phyloP scores from a whole-genome alignment of 2,888 invertebrate species.

The Spialia ferax region DNA sequence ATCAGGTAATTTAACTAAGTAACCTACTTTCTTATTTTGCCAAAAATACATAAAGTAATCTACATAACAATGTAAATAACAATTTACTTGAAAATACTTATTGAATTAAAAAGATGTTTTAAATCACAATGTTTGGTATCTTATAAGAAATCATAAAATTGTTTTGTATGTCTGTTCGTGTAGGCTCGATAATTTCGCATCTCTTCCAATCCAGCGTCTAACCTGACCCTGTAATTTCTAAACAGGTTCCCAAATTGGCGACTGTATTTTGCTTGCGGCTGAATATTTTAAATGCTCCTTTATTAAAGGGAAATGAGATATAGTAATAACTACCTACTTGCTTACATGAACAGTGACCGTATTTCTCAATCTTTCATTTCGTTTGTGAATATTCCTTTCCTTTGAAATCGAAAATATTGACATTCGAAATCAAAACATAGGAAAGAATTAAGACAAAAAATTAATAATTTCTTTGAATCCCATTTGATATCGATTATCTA shows the following conservation, averaged over 20 bases:
- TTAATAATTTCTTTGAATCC: too few species aligned
- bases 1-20: too few species aligned
- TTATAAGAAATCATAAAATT: constrained; percentile 10
- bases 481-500: too few species aligned
- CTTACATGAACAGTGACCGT: constrained; percentile 46
- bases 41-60: too few species aligned
- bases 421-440: background rate
- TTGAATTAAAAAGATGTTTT: too few species aligned
- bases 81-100: too few species aligned
- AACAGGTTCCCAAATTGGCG: constrained; percentile 84
- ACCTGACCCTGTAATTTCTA: constrained; percentile 85
- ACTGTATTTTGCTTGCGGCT: constrained; percentile 73
- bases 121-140: background rate
- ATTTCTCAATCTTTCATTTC: constrained; percentile 37
- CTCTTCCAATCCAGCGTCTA: constrained; percentile 58
- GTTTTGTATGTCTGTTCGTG: constrained; percentile 25
- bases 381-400: constrained; percentile 36
- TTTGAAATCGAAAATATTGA: constrained; percentile 12
- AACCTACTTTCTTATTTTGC: too few species aligned
- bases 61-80: too few species aligned
- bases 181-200: constrained; percentile 42
- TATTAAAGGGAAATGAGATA: constrained; percentile 80
- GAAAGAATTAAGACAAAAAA: background rate
- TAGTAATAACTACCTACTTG: constrained; percentile 75
- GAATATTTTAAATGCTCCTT: constrained; percentile 75